A percentile compares a stretch with the other conserved stretches of the same genome.
Evolutionary conservation across 2,888 invertebrate genomes (phyloP).

Genomic region (Drosophila eohydei): DNA sequence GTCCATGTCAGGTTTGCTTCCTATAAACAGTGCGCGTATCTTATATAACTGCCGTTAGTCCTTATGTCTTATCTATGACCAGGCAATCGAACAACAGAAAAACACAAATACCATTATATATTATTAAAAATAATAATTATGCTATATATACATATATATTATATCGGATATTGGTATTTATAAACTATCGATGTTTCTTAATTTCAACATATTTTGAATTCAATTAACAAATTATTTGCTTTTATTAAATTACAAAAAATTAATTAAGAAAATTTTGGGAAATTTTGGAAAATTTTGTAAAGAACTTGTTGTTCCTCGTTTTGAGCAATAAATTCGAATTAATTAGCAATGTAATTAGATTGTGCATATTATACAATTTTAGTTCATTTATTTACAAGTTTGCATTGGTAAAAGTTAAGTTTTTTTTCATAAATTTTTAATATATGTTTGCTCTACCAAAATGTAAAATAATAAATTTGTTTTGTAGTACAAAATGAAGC

Average conservation of each 20-base stretch:
- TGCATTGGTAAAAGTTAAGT: slow-evolving; percentile 49
- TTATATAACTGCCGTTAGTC: slow-evolving; percentile 31
- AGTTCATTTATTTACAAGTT: slow-evolving; percentile 30
- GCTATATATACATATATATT: slow-evolving; percentile 50
- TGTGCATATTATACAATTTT: slow-evolving; percentile 34
- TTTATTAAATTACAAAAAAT: slow-evolving; percentile 16
- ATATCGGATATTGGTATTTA: slow-evolving; percentile 72
- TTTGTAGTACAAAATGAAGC: slow-evolving; percentile 56
- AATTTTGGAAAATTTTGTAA: background rate
- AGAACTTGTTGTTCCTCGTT: slow-evolving; percentile 28
- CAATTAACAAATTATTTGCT: slow-evolving; percentile 31
- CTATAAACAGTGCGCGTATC: slow-evolving; percentile 5
- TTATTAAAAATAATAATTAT: slow-evolving; percentile 43
- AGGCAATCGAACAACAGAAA: slow-evolving; percentile 39
- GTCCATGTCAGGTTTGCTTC: slow-evolving; percentile 13
- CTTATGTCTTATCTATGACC: slow-evolving; percentile 32
- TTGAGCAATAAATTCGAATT: slow-evolving; percentile 20
- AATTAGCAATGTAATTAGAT: slow-evolving; percentile 50
- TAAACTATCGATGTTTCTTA: slow-evolving; percentile 70
- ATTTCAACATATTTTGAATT: slow-evolving; percentile 35
- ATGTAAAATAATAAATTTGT: slow-evolving; percentile 64
- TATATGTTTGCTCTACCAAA: slow-evolving; percentile 45
- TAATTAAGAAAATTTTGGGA: background rate
- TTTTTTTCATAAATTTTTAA: background rate
- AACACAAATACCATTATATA: slow-evolving; percentile 32